Evolutionary conservation across 1,140 invertebrate genomes (phyloP).

Genomic region (Trachelipus rathkii): DNA sequence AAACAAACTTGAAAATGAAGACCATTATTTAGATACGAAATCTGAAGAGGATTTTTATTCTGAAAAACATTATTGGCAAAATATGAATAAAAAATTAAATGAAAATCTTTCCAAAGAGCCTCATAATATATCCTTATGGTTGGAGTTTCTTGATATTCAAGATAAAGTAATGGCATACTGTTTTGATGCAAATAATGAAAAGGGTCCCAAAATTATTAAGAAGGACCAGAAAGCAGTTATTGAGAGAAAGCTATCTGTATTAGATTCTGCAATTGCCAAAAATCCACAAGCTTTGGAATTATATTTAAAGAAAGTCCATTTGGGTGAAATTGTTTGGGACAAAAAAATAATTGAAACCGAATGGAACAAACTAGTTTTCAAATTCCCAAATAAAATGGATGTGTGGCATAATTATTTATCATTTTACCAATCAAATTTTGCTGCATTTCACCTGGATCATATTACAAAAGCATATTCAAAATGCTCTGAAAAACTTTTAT

Average conservation of each 20-base stretch:
- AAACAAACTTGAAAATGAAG: too few relatives aligned
- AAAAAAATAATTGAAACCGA: slow-evolving; percentile 49
- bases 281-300: slow-evolving; percentile 52
- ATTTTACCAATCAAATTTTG: slow-evolving; percentile 50
- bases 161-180: slow-evolving; percentile 45
- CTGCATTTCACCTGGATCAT: slow-evolving; percentile 49
- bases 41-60: not conserved
- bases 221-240: slow-evolving; percentile 43
- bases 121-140: slow-evolving; percentile 51
- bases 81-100: slow-evolving; percentile 50
- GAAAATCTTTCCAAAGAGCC: slow-evolving; percentile 50
- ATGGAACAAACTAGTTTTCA: slow-evolving; percentile 53
- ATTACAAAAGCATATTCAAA: slow-evolving; percentile 50
- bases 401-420: slow-evolving; percentile 53
- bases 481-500: slow-evolving; percentile 49
- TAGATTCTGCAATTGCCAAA: slow-evolving; percentile 52
- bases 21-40: too few relatives aligned
- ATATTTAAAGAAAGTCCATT: slow-evolving; percentile 50
- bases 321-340: slow-evolving; percentile 50
- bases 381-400: slow-evolving; percentile 50
- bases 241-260: slow-evolving; percentile 55
- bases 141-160: slow-evolving; percentile 55
- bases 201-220: slow-evolving; percentile 27
- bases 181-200: slow-evolving; percentile 34
- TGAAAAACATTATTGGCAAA: slow-evolving; percentile 33